Percentiles rank a stretch among this genome's conserved stretches.
Evolutionary conservation across 2,888 invertebrate species (phyloP).

Genomic region (Pherbina coryleti): DNA sequence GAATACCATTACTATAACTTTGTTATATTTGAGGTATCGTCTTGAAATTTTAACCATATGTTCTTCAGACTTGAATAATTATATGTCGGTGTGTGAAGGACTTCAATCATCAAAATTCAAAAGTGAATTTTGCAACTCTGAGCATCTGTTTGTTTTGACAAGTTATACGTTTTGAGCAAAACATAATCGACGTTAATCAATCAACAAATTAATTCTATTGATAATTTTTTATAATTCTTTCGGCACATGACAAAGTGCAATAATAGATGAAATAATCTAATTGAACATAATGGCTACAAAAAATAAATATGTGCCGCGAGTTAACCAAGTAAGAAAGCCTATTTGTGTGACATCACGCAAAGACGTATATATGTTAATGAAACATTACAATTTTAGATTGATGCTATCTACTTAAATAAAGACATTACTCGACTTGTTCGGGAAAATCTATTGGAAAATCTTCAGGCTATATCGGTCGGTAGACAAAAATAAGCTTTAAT

Average conservation of each 20-base stretch:
- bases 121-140: not conserved
- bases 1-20: too few species aligned
- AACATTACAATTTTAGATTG: slow-evolving; percentile 72
- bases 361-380: too few species aligned
- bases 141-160: not conserved
- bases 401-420: slow-evolving; percentile 83
- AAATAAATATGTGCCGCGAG: slow-evolving; percentile 69
- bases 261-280: not conserved
- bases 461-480: slow-evolving; percentile 77
- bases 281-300: slow-evolving; percentile 53
- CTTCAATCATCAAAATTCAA: too few species aligned
- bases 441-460: slow-evolving; percentile 75
- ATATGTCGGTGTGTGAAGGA: too few species aligned
- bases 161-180: not conserved
- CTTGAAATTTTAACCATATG: too few species aligned
- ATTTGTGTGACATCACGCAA: not conserved
- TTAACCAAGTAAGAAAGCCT: slow-evolving; percentile 67
- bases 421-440: slow-evolving; percentile 82
- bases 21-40: too few species aligned
- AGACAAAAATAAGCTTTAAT: not conserved
- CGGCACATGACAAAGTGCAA: not conserved
- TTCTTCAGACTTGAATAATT: too few species aligned
- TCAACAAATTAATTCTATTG: not conserved
- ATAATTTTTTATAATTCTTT: not conserved
- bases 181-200: not conserved